These are phyloP conservation scores for Oppia nitens DNA, from an alignment of 1,140 invertebrate species.

Conservation along the genomic window DNA sequence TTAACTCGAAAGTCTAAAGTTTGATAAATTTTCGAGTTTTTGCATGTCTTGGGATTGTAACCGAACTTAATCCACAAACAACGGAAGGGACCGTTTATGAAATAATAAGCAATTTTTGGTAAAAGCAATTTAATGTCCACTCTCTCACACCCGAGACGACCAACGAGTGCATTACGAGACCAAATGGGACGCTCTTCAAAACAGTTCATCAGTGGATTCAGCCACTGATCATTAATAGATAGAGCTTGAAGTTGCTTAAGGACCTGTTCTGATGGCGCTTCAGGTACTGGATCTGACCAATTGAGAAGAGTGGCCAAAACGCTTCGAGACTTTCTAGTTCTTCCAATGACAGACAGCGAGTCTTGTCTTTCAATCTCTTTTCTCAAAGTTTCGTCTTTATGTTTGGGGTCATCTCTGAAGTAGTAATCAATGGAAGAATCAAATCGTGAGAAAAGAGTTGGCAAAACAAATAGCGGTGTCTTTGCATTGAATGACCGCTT, in stretches of 20 bases:
- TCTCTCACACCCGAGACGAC: conserved; percentile 34
- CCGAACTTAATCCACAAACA: conserved; percentile 30
- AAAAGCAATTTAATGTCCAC: conserved; percentile 56
- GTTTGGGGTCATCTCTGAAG: conserved; percentile 31
- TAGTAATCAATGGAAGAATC: conserved; percentile 37
- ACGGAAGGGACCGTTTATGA: conserved; percentile 57
- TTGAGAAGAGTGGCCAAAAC: conserved; percentile 2
- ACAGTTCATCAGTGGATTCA: conserved; percentile 5
- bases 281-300: conserved; percentile 10
- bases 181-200: conserved; percentile 67
- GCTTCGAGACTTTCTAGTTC: conserved; percentile 8
- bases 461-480: conserved; percentile 35
- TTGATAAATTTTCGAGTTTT: conserved; percentile 29
- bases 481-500: background rate
- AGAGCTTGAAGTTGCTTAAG: background rate
- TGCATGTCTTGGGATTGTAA: conserved; percentile 29
- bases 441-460: conserved; percentile 54
- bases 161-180: conserved; percentile 54
- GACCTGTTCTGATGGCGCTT: conserved; percentile 1
- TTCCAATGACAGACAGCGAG: conserved; percentile 7
- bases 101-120: conserved; percentile 64
- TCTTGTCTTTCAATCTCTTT: background rate
- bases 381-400: conserved; percentile 7
- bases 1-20: conserved; percentile 28
- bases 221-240: background rate